These are phyloP conservation scores for Drosophila tristis DNA, from an alignment of 1,140 invertebrate species.

Conservation along the genomic window DNA sequence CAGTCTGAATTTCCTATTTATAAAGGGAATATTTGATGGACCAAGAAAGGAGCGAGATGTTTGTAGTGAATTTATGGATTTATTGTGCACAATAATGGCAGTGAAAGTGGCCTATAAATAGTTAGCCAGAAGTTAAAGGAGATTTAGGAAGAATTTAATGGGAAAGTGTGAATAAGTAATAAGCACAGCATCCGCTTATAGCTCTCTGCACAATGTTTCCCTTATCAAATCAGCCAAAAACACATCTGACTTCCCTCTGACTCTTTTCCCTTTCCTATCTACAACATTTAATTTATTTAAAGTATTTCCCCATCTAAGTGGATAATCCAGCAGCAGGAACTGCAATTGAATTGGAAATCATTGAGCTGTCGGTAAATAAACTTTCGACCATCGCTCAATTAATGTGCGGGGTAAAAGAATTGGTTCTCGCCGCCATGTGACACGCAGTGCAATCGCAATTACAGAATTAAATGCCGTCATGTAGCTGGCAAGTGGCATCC, in stretches of 20 bases:
- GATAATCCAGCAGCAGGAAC: not conserved
- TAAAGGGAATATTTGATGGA: constrained; percentile 28
- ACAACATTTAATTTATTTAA: not conserved
- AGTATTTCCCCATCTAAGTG: not conserved
- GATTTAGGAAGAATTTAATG: not conserved
- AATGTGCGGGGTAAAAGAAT: constrained; percentile 32
- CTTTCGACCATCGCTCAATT: constrained; percentile 60
- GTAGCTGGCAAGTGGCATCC: constrained; percentile 42
- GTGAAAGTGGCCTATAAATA: not conserved
- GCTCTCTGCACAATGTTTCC: too few relatives aligned
- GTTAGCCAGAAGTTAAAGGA: too few relatives aligned
- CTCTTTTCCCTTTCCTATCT: too few relatives aligned
- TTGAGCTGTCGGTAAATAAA: constrained; percentile 25
- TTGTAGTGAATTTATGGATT: too few relatives aligned
- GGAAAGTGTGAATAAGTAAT: too few relatives aligned
- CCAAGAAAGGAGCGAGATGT: not conserved
- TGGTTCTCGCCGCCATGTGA: constrained; percentile 51
- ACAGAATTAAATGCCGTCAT: constrained; percentile 71
- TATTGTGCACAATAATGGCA: too few relatives aligned
- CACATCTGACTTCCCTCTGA: too few relatives aligned
- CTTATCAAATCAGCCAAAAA: too few relatives aligned
- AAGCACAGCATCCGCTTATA: too few relatives aligned
- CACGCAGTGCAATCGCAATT: constrained; percentile 70
- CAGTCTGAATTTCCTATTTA: not conserved
- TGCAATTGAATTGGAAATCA: constrained; percentile 21